Evolutionary conservation across 2,888 invertebrate genomes (phyloP), one percentile per base, ranked within the genome.

Genomic region (Agrochola lota): DNA sequence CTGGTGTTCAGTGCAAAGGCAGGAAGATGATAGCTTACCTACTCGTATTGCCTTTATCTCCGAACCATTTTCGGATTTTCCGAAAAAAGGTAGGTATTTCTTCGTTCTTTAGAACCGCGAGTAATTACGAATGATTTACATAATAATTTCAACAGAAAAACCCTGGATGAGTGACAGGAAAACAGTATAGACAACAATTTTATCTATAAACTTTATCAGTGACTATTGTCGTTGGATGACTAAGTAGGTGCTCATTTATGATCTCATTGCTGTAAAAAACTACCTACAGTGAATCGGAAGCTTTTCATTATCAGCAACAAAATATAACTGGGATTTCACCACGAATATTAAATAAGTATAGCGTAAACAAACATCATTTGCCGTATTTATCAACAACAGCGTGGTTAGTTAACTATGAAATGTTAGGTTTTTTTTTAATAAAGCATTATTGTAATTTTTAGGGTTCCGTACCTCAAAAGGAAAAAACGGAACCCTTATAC

Each of bases 71-170:
- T 26, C 0, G 1, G 2, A 8, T 3, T 68, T 7, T 43, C 12
- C 43, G 46, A 20, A 20, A 20, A n/a, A n/a, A 20, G 8, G 1
- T 30, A 20, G 1, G 17, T 12, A 17, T 8, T 26, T 35, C 43
- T 60, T 74, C 12, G 26, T 23, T 26, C 20, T 49, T 35, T 15
- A 73, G 20, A 57, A 35, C n/a, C 20, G 2, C 4, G 20, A 35
- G 20, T n/a, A 23, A 57, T 12, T 15, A 74, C 43, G 7, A 74
- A 74, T 46, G 35, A 74, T 74, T 74, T 74, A 20, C 71, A 57
- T 43, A 72, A 1, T 43, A 73, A n/a, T 57, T 43, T 57, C 9
- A 20, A 17, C 52, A 68, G 17, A n/a, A 46, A 73, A 40, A 15
- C 7, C 30, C 20, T 9, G 6, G 0, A 26, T n/a, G 43, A 55